Percentiles rank a stretch among this genome's conserved stretches.
Conservation (phyloP, 2,888 invertebrate genomes). For the Watsonalla binaria region DNA sequence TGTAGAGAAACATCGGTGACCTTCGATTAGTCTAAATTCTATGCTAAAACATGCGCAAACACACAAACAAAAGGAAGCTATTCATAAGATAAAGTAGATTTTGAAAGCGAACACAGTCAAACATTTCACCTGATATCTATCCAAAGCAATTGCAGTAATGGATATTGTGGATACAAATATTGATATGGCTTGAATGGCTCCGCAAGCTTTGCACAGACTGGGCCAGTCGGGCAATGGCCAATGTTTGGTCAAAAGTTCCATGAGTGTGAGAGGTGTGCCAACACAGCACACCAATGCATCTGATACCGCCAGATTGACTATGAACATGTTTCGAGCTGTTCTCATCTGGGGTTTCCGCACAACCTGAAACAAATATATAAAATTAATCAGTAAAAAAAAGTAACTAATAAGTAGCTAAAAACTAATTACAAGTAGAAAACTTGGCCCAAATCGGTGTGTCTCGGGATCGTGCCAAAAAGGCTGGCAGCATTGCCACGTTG, state of each 20-base stretch:
- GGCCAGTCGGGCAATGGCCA: conserved; percentile 92
- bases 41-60: too few relatives aligned
- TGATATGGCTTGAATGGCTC: conserved; percentile 92
- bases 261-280: conserved; percentile 93
- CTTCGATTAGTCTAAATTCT: too few relatives aligned
- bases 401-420: too few relatives aligned
- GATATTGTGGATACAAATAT: conserved; percentile 96
- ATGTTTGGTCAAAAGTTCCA: conserved; percentile 90
- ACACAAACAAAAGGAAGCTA: background rate
- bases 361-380: conserved; percentile 67
- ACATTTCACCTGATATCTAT: conserved; percentile 85
- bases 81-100: background rate
- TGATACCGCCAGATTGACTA: conserved; percentile 90
- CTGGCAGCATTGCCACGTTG: too few relatives aligned
- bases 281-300: conserved; percentile 92
- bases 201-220: conserved; percentile 90
- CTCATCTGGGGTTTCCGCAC: conserved; percentile 92
- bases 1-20: too few relatives aligned
- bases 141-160: conserved; percentile 93
- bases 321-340: conserved; percentile 95
- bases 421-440: too few relatives aligned
- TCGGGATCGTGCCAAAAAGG: too few relatives aligned
- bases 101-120: background rate
- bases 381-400: background rate
- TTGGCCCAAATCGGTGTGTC: too few relatives aligned